phyloP scores from a whole-genome alignment of 2,888 invertebrate species.

The Pterobdella sp. region DNA sequence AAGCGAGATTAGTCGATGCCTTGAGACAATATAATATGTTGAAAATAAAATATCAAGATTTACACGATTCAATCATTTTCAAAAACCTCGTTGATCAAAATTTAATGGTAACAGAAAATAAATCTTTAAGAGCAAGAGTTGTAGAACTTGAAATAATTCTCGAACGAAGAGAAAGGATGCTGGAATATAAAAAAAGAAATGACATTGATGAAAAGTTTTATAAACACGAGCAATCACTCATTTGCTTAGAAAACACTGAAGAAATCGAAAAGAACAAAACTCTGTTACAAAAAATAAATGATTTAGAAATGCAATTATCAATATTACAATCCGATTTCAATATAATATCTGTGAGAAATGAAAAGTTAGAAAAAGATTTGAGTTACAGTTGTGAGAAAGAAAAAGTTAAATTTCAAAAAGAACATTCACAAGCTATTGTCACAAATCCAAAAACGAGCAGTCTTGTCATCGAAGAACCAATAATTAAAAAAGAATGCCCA shows the following conservation, averaged over 20 bases:
- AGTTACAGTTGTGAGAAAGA: neutral
- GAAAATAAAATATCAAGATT: constrained; percentile 21
- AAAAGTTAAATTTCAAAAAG: neutral
- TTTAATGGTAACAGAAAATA: constrained; percentile 25
- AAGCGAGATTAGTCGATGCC: constrained; percentile 26
- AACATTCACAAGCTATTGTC: neutral
- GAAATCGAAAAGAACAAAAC: constrained; percentile 4
- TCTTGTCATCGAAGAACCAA: neutral
- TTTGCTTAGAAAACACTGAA: neutral
- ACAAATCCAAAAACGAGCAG: neutral
- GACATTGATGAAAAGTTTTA: neutral
- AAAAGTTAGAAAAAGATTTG: constrained; percentile 4
- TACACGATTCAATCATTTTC: constrained; percentile 16
- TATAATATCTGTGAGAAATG: constrained; percentile 11
- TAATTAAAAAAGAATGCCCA: neutral
- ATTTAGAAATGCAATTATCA: constrained; percentile 16
- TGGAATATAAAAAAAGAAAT: neutral
- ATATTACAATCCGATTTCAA: constrained; percentile 22
- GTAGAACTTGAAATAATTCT: constrained; percentile 19
- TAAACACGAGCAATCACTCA: neutral
- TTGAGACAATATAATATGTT: constrained; percentile 28
- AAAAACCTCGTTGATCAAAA: constrained; percentile 20
- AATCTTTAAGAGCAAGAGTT: constrained; percentile 21
- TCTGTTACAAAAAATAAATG: constrained; percentile 6
- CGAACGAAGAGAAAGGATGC: neutral